Base-by-base conservation (phyloP, 2,797 vertebrate genomes). In the Babyrousa celebensis region DNA sequence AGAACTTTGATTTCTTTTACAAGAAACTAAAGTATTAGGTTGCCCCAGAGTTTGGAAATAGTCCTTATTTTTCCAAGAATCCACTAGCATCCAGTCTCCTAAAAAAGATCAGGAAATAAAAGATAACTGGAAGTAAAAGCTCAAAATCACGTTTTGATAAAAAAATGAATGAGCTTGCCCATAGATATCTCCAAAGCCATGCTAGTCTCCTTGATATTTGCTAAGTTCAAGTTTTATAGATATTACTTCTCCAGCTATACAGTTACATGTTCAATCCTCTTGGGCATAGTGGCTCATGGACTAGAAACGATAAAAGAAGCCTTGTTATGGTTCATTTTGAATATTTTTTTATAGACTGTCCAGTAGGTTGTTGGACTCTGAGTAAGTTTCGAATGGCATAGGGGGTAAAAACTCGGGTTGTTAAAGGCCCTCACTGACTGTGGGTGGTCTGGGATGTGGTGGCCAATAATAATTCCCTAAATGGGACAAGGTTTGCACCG, bases 391-490 rank as follows among this genome's bases (percentile, higher is more conserved):
- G 23, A 91, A 89, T 54, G n/a, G 67, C 78, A 85, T 91, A 48
- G 89, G 78, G 70, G 60, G 67, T 56, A 79, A 85, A 96, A 91
- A 54, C 82, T 20, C 10, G 29, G 62, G 62, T 75, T 67, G 58
- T 60, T 65, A 52, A 71, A 80, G 72, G 63, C n/a, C 71, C 48
- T 48, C 43, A 48, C 43, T 48, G 43, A 6, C 77, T 1, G 23
- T 96, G 96, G 96, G 96, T 96, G 96, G 96, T 86, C 97, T 68
- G 12, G 27, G 65, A 68, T 32, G 48, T 3, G 23, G 68, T 9
- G 21, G 94, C 96, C 95, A 96, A 90, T 36, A 92, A 32, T 83
- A 89, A 95, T 79, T 82, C 87, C 71, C 70, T 52, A 95, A 95
- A 84, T 0, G 62, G 78, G 72, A 32, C 52, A 14, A 68, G 65